Base-by-base conservation (phyloP, 2,888 invertebrate genomes). In the Cepaea hortensis region DNA sequence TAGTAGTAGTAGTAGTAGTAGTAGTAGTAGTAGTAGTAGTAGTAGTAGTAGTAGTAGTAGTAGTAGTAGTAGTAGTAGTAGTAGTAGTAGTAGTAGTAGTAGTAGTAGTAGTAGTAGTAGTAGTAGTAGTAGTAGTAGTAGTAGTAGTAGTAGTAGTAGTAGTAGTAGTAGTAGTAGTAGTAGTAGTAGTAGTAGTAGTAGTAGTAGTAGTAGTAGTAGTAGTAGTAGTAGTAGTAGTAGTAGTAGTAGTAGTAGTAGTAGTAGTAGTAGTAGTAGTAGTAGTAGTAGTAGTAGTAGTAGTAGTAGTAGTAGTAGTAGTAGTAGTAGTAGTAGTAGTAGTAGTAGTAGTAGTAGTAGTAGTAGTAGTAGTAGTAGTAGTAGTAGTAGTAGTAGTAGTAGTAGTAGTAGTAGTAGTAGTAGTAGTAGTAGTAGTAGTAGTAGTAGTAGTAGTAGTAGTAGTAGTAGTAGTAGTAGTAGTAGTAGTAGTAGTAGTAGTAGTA, bases 1-100 rank as follows among this genome's bases (percentile, higher is more conserved):
- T 68, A 68, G 68, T 68, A 68, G n/a, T 68, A 68, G 68, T 68
- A 68, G n/a, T 68, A 68, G n/a, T 68, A 68, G n/a, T n/a, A n/a
- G n/a, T 68, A 68, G 68, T 68, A 68, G 68, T 68, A 68, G 68
- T 68, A 68, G 68, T 68, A 68, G 68, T 68, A 68, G n/a, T 68
- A 68, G 68, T 68, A 68, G 68, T 68, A 68, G n/a, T 68, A 68
- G 68, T 68, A 68, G 20, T 68, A 20, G 68, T 68, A 20, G 68
- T 68, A 20, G 68, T 68, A 68, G n/a, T 68, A 68, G 68, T 68
- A 68, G 68, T 68, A 68, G n/a, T 68, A 68, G n/a, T 68, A 68
- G 68, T 68, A 68, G 68, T 68, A 68, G 68, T n/a, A 68, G n/a
- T 68, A 68, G n/a, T 68, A 68, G n/a, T 68, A 68, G 68, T 68